Evolutionary conservation across 2,113 vertebrate genomes (phyloP), one percentile per base, ranked within the genome.

Genomic region (Malaclemys terrapin): DNA sequence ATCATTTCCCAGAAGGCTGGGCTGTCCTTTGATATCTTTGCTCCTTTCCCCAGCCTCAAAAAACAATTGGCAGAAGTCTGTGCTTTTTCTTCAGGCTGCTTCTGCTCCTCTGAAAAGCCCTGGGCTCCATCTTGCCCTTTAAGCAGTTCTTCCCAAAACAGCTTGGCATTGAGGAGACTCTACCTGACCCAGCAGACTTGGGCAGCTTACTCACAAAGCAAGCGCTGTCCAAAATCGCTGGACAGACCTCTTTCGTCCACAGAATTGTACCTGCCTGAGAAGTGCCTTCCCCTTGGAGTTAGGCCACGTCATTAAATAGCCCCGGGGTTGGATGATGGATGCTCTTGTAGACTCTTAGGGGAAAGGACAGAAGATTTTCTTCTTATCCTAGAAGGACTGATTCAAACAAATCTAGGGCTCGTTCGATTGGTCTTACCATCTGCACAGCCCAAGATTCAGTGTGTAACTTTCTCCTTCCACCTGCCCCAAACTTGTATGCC

Each of bases 1-100:
- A 91, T 94, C 87, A 94, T 93, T 96, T 96, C 93, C 94, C 96
- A 96, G 96, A 91, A 97, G 81, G 84, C 90, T n/a, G 69, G 47
- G 49, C 16, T 79, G 79, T 95, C 96, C 92, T 96, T 97, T 97
- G 93, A 96, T 96, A 97, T 94, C 91, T 52, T 29, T 47, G 82
- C 89, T 96, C 88, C 47, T 95, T 81, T 88, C 82, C 93, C 85
- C 89, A 90, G 57, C 53, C 88, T 91, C 81, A 65, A 54, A 90
- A 97, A 20, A 87, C 96, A 97, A 94, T 94, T 96, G 93, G 90
- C 93, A 96, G 89, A 90, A 65, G n/a, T 78, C 82, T 76, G 53
- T 45, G 65, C 80, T 75, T 87, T 94, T 93, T 62, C 50, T 92
- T 93, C 93, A 84, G 83, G 84, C 82, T 91, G 76, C n/a, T 88